Conservation (phyloP, 1,140 invertebrate genomes). For the Habropoda laboriosa region DNA sequence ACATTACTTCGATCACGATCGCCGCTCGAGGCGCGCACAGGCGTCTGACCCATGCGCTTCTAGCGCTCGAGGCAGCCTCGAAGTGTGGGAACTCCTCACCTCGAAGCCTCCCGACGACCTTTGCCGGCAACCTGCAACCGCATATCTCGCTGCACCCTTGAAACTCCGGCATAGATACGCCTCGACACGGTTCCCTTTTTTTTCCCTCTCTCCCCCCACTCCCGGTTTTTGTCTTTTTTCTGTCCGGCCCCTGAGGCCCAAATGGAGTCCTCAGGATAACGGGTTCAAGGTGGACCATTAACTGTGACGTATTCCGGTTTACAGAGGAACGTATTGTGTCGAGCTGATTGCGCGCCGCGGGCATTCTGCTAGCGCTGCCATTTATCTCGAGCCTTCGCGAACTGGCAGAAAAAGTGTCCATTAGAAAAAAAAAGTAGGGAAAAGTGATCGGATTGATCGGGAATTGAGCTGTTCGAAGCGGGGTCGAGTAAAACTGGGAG, state of each 20-base stretch:
- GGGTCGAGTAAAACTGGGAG: background rate
- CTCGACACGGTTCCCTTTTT: background rate
- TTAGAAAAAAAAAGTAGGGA: slow-evolving; percentile 8
- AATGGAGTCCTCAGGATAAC: slow-evolving; percentile 66
- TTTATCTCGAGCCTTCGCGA: slow-evolving; percentile 60
- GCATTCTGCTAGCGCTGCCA: slow-evolving; percentile 56
- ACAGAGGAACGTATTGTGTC: slow-evolving; percentile 42
- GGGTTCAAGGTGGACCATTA: slow-evolving; percentile 69
- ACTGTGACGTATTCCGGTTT: slow-evolving; percentile 62
- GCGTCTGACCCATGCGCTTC: slow-evolving; percentile 76
- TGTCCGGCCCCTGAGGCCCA: slow-evolving; percentile 22
- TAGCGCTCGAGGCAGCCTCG: slow-evolving; percentile 73
- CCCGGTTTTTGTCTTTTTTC: background rate
- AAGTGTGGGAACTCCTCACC: slow-evolving; percentile 80
- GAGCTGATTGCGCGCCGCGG: slow-evolving; percentile 54
- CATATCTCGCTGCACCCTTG: slow-evolving; percentile 62
- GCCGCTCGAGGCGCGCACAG: slow-evolving; percentile 74
- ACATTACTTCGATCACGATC: slow-evolving; percentile 69
- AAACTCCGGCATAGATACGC: slow-evolving; percentile 52
- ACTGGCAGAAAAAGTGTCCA: slow-evolving; percentile 28
- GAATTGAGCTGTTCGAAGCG: slow-evolving; percentile 26
- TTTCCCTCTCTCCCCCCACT: background rate
- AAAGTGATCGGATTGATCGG: slow-evolving; percentile 14
- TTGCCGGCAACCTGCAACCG: slow-evolving; percentile 72
- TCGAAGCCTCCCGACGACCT: slow-evolving; percentile 76